Base-by-base conservation (phyloP, 2,113 vertebrate genomes). In the Tamias sibiricus region DNA sequence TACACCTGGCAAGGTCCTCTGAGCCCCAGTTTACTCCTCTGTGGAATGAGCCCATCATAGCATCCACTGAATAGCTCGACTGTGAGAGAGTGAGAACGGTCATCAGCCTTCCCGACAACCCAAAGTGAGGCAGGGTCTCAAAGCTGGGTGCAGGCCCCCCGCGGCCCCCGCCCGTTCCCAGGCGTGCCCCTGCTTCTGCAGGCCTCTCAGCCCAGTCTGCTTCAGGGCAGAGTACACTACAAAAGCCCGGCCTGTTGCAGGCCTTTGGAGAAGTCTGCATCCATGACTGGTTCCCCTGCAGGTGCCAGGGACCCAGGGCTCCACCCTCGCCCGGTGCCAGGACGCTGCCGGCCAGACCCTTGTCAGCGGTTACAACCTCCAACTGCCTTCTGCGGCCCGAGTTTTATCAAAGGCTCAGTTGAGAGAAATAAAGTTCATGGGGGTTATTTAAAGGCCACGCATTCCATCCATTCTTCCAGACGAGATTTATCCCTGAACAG, bases 351-450 rank as follows among this genome's bases (percentile, higher is more conserved):
- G 95, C 94, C 91, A 96, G 97, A 69, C 85, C 81, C 93, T 81
- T 68, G 90, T 96, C 95, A 95, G 96, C 47, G 19, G 88, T 92
- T 92, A 74, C 94, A 64, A 64, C 94, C 95, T 90, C 92, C 97
- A 92, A 76, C 90, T 92, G 87, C 95, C 90, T 97, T 94, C n/a
- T 0, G 68, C 93, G 87, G 92, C 95, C 94, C 24, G 32, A 96
- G 76, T 97, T 97, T 95, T 97, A 97, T 98, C 97, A 98, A 97
- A 97, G 94, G 96, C 97, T 74, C 94, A 82, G 96, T 97, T 98
- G 97, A 97, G 94, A 96, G 97, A 96, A 96, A 91, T 94, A 95
- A 96, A 98, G 96, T 97, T 96, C 96, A 97, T n/a, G 62, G 92
- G 96, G 97, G 96, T 98, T 97, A 97, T 81, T 97, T 96, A 96